These are phyloP conservation scores for Dasypogon diadema DNA, from an alignment of 2,888 invertebrate species.

Conservation along the genomic window DNA sequence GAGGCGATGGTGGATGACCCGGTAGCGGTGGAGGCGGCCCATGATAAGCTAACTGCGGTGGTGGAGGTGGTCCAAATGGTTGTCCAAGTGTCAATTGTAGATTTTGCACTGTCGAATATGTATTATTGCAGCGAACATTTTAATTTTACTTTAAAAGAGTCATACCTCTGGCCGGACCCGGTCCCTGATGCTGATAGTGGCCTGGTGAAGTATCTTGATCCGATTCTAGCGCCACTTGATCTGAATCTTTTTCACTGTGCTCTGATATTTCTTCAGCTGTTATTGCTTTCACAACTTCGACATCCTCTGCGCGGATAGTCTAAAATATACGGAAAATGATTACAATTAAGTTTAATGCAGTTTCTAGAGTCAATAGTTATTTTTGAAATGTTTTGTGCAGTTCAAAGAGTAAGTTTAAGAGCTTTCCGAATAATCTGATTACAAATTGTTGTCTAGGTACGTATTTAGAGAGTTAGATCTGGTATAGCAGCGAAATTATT, in stretches of 20 bases:
- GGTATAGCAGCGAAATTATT: too few relatives aligned
- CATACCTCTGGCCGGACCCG: slow-evolving; percentile 63
- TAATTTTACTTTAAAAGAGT: background rate
- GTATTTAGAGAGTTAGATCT: too few relatives aligned
- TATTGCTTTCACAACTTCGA: slow-evolving; percentile 76
- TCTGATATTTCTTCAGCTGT: slow-evolving; percentile 70
- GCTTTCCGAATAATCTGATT: too few relatives aligned
- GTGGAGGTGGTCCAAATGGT: slow-evolving; percentile 71
- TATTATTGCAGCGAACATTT: slow-evolving; percentile 59
- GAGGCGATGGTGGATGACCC: slow-evolving; percentile 62
- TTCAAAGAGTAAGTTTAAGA: too few relatives aligned
- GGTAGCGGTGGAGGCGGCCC: slow-evolving; percentile 76
- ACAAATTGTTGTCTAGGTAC: too few relatives aligned
- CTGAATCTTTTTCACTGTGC: slow-evolving; percentile 74
- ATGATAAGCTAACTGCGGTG: slow-evolving; percentile 75
- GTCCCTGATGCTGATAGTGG: slow-evolving; percentile 69
- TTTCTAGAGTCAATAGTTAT: too few relatives aligned
- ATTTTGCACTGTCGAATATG: slow-evolving; percentile 64
- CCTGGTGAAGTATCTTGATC: slow-evolving; percentile 71
- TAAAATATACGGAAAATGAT: slow-evolving; percentile 59
- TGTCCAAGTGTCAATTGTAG: slow-evolving; percentile 68
- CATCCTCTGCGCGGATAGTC: slow-evolving; percentile 71
- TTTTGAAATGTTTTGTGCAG: too few relatives aligned
- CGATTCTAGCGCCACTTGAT: slow-evolving; percentile 81
- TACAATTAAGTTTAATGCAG: too few relatives aligned